These are phyloP conservation scores for Poeciliopsis turrubarensis DNA, from an alignment of 2,113 vertebrate genomes.

Conservation along the genomic window DNA sequence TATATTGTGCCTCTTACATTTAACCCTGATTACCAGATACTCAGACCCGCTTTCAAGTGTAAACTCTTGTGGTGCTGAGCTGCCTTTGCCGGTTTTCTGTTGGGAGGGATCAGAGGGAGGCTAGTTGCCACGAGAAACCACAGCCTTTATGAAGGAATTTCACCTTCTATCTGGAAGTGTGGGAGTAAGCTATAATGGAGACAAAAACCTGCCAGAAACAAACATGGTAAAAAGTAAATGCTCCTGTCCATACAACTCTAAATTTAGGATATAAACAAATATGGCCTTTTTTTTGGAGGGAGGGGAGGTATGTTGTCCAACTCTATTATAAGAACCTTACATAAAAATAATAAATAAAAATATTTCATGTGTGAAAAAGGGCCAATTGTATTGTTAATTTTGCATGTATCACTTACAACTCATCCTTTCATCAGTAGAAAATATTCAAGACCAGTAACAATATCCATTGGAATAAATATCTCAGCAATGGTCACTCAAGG, in stretches of 20 bases:
- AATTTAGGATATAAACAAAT: not conserved
- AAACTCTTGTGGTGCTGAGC: conserved; percentile 26
- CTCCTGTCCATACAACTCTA: not conserved
- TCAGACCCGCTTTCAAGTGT: conserved; percentile 14
- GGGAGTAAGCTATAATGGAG: conserved; percentile 46
- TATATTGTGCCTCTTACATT: not conserved
- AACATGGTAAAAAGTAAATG: not conserved
- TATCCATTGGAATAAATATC: no score
- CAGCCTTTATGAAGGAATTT: conserved; percentile 69
- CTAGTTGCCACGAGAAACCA: conserved; percentile 68
- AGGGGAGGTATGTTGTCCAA: not conserved
- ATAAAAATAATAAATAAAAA: not conserved
- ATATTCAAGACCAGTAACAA: not conserved
- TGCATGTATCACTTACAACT: not conserved
- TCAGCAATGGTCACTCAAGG: no score
- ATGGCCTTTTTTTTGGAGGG: not conserved
- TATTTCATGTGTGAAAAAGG: no score
- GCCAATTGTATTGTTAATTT: no score
- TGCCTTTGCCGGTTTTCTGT: conserved; percentile 43
- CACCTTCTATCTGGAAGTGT: conserved; percentile 65
- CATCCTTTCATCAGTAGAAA: not conserved
- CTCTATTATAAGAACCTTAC: not conserved
- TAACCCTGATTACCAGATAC: conserved; percentile 2
- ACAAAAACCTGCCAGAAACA: conserved; percentile 17
- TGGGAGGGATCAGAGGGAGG: conserved; percentile 54